A percentile compares a stretch with the other conserved stretches of the same genome.
These are phyloP conservation scores for Gobionotothen gibberifrons DNA, from an alignment of 2,797 vertebrate genomes.

Conservation along the genomic window DNA sequence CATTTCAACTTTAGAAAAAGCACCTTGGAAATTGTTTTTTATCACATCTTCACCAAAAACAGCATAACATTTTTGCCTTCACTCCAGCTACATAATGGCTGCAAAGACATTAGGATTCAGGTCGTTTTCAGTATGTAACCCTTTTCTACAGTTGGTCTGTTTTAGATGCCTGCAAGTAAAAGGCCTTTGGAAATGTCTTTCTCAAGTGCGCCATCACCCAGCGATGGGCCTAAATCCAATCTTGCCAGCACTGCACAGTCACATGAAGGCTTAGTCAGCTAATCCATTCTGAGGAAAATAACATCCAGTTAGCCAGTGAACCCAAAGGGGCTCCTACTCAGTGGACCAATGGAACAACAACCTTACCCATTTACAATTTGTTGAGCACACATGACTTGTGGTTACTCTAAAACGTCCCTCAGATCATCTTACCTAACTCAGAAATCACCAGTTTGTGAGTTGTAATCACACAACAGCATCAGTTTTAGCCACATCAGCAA, in stretches of 20 bases:
- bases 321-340: constrained; percentile 44
- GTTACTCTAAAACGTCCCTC: constrained; percentile 9
- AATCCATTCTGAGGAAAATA: constrained; percentile 78
- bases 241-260: constrained; percentile 67
- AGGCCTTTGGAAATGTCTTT: constrained; percentile 55
- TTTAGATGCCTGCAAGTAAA: constrained; percentile 27
- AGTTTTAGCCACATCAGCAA: constrained; percentile 25
- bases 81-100: neutral
- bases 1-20: neutral
- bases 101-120: constrained; percentile 12
- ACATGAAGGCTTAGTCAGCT: constrained; percentile 82
- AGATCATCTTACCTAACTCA: neutral
- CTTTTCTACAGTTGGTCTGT: constrained; percentile 4
- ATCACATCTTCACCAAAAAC: constrained; percentile 8
- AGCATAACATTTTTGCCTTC: neutral
- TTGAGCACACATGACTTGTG: constrained; percentile 16
- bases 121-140: neutral
- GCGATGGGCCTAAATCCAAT: constrained; percentile 70
- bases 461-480: neutral
- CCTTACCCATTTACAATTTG: constrained; percentile 20
- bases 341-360: constrained; percentile 39
- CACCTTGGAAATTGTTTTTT: neutral
- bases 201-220: constrained; percentile 50
- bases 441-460: constrained; percentile 6
- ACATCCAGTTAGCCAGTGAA: constrained; percentile 65